Evolutionary conservation across 53 echinoderm and acorn worm genomes (phyloP).

Genomic region (Hippasteria phrygiana): DNA sequence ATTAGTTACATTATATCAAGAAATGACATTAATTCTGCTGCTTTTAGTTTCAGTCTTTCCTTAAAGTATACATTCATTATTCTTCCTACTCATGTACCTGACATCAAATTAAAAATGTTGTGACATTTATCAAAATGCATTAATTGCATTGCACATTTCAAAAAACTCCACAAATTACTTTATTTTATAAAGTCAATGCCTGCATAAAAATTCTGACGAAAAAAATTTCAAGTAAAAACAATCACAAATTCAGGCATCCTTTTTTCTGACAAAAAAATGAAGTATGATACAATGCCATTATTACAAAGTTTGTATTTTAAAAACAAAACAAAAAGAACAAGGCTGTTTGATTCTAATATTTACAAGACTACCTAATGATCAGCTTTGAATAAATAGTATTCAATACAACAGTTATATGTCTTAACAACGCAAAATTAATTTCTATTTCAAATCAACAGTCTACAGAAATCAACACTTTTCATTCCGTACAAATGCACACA

Average conservation of each 20-base stretch:
- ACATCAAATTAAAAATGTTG: too few relatives aligned
- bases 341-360: not conserved
- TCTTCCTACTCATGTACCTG: too few relatives aligned
- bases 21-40: too few relatives aligned
- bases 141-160: constrained; percentile 19
- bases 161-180: not conserved
- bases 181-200: not conserved
- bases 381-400: not conserved
- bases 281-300: not conserved
- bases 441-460: too few relatives aligned
- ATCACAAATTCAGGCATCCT: not conserved
- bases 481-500: too few relatives aligned
- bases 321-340: not conserved
- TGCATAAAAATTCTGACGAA: not conserved
- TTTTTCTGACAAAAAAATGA: not conserved
- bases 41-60: not conserved
- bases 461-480: too few relatives aligned
- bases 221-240: too few relatives aligned
- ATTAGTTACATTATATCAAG: too few relatives aligned
- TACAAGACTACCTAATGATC: not conserved
- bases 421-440: not conserved
- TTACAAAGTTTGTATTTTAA: not conserved
- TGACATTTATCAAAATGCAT: not conserved
- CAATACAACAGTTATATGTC: not conserved
- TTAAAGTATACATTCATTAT: not conserved